Base-by-base conservation (phyloP, 2,113 vertebrate genomes). In the Vidua macroura region DNA sequence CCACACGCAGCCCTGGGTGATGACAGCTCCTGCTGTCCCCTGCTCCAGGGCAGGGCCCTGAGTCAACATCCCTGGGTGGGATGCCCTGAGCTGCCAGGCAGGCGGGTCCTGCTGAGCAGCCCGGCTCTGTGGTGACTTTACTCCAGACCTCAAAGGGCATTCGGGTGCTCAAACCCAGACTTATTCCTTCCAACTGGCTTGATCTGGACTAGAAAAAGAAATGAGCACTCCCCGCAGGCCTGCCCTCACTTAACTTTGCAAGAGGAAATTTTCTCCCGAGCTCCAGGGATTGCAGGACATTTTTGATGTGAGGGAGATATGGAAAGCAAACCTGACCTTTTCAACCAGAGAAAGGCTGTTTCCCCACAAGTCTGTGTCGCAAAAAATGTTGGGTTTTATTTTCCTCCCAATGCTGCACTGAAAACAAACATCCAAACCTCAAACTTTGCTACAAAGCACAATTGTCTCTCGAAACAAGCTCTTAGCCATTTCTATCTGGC, bases 251-350 rank as follows among this genome's bases (percentile, higher is more conserved):
- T 96, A 96, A 86, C 92, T 78, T 90, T 94, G 73, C 76, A 68
- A 94, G 83, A 94, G 83, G 73, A 96, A 93, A 75, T 86, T 90
- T 95, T 96, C 80, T 88, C 25, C 77, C 1, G 1, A 92, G 91
- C 86, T 95, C 91, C 48, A 59, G 83, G 88, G 88, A 91, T 18
- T 82, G 60, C 69, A 53, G 86, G 73, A 95, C 86, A 82, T 95
- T 96, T 91, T 89, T 96, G 93, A 96, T 88, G 85, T 6, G 35
- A 92, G 66, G 11, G 86, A 96, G 94, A 94, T 93, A 94, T 62
- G 80, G 81, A 94, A 96, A 97, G 91, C 62, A 93, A 97, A 79
- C 83, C 77, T 95, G 94, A 97, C 96, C 96, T 96, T 96, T 96
- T 93, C 90, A 95, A 92, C 94, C 48, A 24, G 52, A 78, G 68